These are phyloP conservation scores for Mirounga angustirostris DNA, from an alignment of 2,113 vertebrate species.

Conservation along the genomic window DNA sequence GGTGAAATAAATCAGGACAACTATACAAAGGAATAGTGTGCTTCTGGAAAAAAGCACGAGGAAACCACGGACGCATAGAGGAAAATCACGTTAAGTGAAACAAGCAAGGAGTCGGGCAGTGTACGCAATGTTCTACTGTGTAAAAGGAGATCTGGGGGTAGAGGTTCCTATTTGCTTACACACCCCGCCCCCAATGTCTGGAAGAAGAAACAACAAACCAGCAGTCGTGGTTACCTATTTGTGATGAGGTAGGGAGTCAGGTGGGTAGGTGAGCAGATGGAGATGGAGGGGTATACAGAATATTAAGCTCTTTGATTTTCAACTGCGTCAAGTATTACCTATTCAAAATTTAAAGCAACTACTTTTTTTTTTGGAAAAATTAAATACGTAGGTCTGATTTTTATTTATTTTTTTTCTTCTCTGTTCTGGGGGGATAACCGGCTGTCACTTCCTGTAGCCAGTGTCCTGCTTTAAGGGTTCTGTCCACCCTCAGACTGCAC, in stretches of 20 bases:
- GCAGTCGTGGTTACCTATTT: not conserved
- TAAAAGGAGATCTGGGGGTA: not conserved
- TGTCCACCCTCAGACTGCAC: rapidly evolving
- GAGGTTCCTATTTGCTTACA: not conserved
- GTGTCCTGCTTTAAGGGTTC: not conserved
- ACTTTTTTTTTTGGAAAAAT: not conserved
- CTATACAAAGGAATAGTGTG: not conserved
- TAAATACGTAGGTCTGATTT: not conserved
- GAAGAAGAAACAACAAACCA: not conserved
- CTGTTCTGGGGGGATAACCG: not conserved
- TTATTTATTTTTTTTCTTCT: not conserved
- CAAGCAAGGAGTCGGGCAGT: not conserved
- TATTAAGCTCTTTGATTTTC: not conserved
- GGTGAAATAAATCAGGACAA: not conserved
- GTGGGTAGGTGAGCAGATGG: not conserved
- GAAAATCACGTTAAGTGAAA: not conserved
- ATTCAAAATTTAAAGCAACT: not conserved
- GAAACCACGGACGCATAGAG: not conserved
- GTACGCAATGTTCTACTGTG: too few relatives aligned
- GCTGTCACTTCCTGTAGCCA: not conserved
- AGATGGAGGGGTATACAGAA: not conserved
- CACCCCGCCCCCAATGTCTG: not conserved
- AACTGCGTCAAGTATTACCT: not conserved
- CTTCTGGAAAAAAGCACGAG: not conserved
- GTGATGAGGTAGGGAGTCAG: not conserved